A percentile compares a stretch with the other conserved stretches of the same genome.
These are phyloP conservation scores for Pyrocephalus nanus DNA, from an alignment of 2,797 vertebrate species.

Conservation along the genomic window DNA sequence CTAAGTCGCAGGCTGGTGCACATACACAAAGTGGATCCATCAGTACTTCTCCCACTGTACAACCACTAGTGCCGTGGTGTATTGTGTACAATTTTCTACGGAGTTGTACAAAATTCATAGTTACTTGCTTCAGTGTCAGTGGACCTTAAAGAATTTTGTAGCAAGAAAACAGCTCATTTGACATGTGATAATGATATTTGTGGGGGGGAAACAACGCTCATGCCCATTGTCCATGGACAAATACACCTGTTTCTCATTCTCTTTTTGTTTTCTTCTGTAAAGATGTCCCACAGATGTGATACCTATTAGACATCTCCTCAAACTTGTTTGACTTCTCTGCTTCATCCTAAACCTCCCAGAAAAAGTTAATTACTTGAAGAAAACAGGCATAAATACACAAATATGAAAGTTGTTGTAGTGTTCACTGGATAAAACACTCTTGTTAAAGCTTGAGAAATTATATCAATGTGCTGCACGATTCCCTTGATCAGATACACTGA, in stretches of 20 bases:
- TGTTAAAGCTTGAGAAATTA: not conserved
- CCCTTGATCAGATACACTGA: not conserved
- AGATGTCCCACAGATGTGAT: not conserved
- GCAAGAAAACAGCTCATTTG: not conserved
- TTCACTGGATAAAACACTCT: not conserved
- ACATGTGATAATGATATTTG: not conserved
- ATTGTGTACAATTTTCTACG: not conserved
- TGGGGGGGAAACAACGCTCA: not conserved
- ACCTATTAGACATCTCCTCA: accelerated
- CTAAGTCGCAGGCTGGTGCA: constrained; percentile 41
- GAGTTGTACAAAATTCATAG: not conserved
- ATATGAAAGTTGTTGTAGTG: not conserved
- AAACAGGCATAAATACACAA: not conserved
- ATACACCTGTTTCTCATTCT: not conserved
- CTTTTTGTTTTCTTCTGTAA: not conserved
- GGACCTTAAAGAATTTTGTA: not conserved
- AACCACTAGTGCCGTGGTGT: not conserved
- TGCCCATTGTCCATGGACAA: not conserved
- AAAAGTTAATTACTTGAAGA: not conserved
- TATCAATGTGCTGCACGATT: not conserved
- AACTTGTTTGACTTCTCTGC: not conserved
- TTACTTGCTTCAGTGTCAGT: not conserved
- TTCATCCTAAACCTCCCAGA: not conserved
- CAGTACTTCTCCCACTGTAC: not conserved
- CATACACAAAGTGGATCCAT: constrained; percentile 10